Evolutionary conservation across 2,113 vertebrate species (phyloP).

Genomic region (Psephotus haematonotus): DNA sequence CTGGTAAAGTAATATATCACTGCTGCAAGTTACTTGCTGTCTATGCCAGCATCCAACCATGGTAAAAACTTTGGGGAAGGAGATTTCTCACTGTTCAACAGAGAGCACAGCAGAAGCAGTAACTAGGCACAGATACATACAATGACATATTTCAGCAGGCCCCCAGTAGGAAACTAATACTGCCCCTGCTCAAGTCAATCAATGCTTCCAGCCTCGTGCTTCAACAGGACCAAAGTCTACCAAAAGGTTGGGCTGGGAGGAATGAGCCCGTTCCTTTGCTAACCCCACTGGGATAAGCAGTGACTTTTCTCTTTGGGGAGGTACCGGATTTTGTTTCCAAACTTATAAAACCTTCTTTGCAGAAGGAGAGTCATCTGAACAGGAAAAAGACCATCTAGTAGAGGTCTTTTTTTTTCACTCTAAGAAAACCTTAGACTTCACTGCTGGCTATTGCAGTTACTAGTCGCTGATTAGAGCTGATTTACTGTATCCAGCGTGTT

Average conservation of each 20-base stretch:
- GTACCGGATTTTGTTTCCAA: background rate
- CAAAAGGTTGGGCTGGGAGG: background rate
- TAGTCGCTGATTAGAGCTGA: background rate
- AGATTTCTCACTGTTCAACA: background rate
- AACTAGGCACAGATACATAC: background rate
- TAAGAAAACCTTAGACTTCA: background rate
- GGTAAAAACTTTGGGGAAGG: background rate
- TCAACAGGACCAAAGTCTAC: background rate
- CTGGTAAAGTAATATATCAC: background rate
- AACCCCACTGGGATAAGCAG: accelerated
- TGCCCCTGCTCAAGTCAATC: background rate
- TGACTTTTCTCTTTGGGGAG: background rate
- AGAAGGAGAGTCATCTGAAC: background rate
- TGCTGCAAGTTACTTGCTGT: background rate
- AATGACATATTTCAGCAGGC: background rate
- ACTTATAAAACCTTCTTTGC: accelerated
- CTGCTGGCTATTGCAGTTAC: background rate
- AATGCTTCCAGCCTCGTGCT: background rate
- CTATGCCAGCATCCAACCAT: background rate
- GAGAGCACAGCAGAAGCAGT: background rate
- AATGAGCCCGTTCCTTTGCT: background rate
- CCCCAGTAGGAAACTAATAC: background rate
- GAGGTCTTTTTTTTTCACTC: background rate
- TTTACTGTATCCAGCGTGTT: background rate
- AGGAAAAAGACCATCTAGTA: background rate